Base-by-base conservation (phyloP, 1,140 invertebrate genomes). In the Drosophila leontia region DNA sequence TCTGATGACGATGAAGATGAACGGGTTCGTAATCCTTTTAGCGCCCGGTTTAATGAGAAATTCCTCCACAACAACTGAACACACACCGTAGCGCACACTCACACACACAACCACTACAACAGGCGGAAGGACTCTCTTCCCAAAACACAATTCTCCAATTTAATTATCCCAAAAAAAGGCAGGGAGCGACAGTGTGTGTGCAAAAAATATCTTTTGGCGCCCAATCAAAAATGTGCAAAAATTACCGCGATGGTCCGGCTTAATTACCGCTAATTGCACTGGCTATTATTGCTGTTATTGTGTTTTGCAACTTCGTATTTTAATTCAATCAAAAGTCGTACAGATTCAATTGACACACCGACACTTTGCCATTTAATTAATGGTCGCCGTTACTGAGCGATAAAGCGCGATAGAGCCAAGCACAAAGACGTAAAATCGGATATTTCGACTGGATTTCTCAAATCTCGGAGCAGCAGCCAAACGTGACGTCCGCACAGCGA, bases 1-100 rank as follows among this genome's bases (percentile, higher is more conserved):
- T 53, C 62, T 74, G 84, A 88, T 88, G 83, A 80, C 77, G 84
- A 87, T 88, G 84, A 80, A 84, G 83, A 87, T 80, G 77, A 87
- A 88, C 83, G 83, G 84, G 71, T 80, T 50, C 26, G 84, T 87
- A 87, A 87, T 87, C 83, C 83, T 87, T 88, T 87, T 87, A 88
- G 72, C 63, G 83, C 70, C 70, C 83, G 82, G 76, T 88, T 70
- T 86, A 86, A 86, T 86, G 84, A 86, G 86, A 88, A 88, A 69
- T 68, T 86, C 77, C 67, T 80, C 51, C 51, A 65, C 55, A 63
- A 34, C 60, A 60, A 75, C 42, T 55, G 71, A 44, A 72, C 56
- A 63, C 45, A 45, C 60, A 59, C 63, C 62, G n/a, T 56, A 42
- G 57, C 37, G 48, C 47, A 37, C 26, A 41, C 45, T 59, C 55